Percentiles rank a stretch among this genome's conserved stretches.
Evolutionary conservation across 2,888 invertebrate genomes (phyloP).

Genomic region (Aplocera efformata): DNA sequence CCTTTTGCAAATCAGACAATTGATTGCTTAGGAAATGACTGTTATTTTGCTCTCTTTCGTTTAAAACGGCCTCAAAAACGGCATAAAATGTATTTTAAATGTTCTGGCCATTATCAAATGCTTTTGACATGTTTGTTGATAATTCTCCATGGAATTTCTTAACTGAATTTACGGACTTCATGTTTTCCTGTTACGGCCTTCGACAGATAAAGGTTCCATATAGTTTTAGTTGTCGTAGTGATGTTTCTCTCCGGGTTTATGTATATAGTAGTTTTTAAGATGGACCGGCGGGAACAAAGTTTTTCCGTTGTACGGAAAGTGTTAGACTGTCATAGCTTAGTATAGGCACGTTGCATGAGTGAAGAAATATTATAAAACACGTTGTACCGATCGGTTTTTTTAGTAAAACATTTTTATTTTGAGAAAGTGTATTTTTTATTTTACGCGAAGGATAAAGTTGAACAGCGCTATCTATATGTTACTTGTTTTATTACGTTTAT

Average conservation of each 20-base stretch:
- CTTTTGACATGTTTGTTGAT: conserved; percentile 2
- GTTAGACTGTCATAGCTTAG: conserved; percentile 78
- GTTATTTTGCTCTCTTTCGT: conserved; percentile 27
- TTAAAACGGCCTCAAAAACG: conserved; percentile 24
- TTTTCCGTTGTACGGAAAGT: conserved; percentile 79
- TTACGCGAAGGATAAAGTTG: conserved; percentile 18
- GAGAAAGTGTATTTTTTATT: conserved; percentile 16
- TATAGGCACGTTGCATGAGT: conserved; percentile 68
- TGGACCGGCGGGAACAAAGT: conserved; percentile 60
- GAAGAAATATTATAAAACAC: conserved; percentile 46
- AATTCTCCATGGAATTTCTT: conserved; percentile 11
- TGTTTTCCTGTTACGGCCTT: conserved; percentile 51
- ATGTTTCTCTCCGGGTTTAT: conserved; percentile 59
- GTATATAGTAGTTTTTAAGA: conserved; percentile 67
- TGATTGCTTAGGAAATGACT: conserved; percentile 16
- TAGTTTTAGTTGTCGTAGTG: conserved; percentile 60
- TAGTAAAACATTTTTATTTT: conserved; percentile 13
- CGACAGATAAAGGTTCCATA: conserved; percentile 67
- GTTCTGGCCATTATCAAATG: conserved; percentile 7
- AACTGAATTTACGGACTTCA: conserved; percentile 13
- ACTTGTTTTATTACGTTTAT: conserved; percentile 13
- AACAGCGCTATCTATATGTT: conserved; percentile 29
- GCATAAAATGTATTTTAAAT: conserved; percentile 17
- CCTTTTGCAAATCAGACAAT: conserved; percentile 11
- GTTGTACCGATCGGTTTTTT: conserved; percentile 49